Evolutionary conservation across 2,888 invertebrate species (phyloP), one percentile per base, ranked within the genome.

Genomic region (Trichacis sp.): DNA sequence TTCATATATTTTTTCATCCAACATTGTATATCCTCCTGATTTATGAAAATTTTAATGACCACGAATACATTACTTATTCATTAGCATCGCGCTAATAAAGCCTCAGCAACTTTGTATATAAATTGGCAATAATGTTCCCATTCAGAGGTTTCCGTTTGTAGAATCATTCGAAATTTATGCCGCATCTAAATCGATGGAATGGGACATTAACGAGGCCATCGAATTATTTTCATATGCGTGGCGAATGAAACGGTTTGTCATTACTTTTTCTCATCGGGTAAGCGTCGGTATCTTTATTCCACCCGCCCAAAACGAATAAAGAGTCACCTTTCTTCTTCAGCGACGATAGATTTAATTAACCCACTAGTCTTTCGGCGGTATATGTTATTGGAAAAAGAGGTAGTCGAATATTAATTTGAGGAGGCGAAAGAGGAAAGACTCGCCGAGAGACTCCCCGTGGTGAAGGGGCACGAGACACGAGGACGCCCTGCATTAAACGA

Each of bases 121-220:
- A 45, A 19, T 45, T 20, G 20, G 20, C 46, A 48, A 53, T 20
- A 24, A 47, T 48, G 19, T 53, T 57, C 40, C 29, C 24, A 11
- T 43, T 52, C 19, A 38, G 18, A 24, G 48, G 43, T 30, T 51
- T 38, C 47, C 38, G 43, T 29, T 42, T 17, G 51, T 42, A 43
- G 42, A 51, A 55, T 50, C 18, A 24, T 58, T 15, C 29, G 43
- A 59, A 51, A 68, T 69, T 72, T 73, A 68, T 60, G 59, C 56
- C 47, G 57, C 45, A 52, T 76, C 78, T 73, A 73, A 77, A 77
- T 75, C 80, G 75, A 80, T 80, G 79, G 79, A 81, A 73, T 63
- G 64, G 66, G 79, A 81, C 79, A 72, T 78, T 81, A 81, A 82
- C 75, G 81, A 78, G 77, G 75, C 78, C 77, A 77, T 81, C 72